A percentile compares a stretch with the other conserved stretches of the same genome.
Evolutionary conservation across 2,797 vertebrate species (phyloP).

Genomic region (Tadarida brasiliensis): DNA sequence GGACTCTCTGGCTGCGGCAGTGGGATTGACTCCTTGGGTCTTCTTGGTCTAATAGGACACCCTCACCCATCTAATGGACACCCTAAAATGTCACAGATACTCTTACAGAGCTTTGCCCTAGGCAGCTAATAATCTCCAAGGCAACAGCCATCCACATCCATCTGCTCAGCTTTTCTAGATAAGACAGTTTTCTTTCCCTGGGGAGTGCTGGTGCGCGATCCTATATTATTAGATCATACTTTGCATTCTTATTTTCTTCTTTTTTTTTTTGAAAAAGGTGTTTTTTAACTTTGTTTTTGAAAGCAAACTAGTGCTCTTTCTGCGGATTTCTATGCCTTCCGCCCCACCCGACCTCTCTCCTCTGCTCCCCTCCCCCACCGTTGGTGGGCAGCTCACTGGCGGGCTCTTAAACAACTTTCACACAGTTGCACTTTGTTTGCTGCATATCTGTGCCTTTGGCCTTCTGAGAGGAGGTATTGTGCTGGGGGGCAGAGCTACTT

Average conservation of each 20-base stretch:
- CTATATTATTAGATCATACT: conserved; percentile 22
- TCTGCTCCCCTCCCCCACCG: not conserved
- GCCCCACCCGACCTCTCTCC: not conserved
- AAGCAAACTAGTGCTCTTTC: conserved; percentile 75
- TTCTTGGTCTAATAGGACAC: not conserved
- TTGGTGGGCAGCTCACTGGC: conserved; percentile 70
- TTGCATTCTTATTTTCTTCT: conserved; percentile 47
- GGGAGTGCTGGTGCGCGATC: accelerated
- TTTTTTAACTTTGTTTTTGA: conserved; percentile 67
- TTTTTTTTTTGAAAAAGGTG: conserved; percentile 27
- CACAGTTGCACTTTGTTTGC: conserved; percentile 85
- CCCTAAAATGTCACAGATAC: conserved; percentile 44
- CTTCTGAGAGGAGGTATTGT: conserved; percentile 87
- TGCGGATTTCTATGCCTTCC: conserved; percentile 57
- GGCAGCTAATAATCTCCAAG: not conserved
- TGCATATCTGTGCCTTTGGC: conserved; percentile 61
- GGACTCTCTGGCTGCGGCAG: not conserved
- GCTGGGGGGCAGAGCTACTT: conserved; percentile 67
- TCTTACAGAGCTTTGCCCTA: not conserved
- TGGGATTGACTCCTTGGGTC: not conserved
- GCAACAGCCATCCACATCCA: not conserved
- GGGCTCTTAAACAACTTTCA: conserved; percentile 80
- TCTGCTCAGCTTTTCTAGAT: conserved; percentile 46
- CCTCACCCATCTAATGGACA: not conserved
- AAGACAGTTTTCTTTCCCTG: conserved; percentile 43